Conservation (phyloP, 35 echinoderm and acorn worm species). For the Patiria miniata region DNA sequence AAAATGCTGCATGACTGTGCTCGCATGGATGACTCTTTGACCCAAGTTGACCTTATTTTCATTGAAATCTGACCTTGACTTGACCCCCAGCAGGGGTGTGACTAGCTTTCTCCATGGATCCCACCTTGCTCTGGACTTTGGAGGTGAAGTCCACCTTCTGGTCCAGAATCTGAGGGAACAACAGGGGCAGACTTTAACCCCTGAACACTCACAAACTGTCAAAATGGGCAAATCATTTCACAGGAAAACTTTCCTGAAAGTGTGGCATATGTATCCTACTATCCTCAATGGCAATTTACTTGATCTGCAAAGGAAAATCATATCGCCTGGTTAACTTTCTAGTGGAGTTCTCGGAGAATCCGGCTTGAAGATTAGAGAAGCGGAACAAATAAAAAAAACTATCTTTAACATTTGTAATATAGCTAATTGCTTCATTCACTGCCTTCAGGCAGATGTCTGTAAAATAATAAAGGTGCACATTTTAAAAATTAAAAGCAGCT, state of each 20-base stretch:
- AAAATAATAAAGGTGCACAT: too few species aligned
- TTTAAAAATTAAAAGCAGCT: too few species aligned
- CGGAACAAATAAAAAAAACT: too few species aligned
- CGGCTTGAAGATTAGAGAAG: too few species aligned
- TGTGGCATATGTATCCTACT: not conserved
- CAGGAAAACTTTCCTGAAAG: not conserved
- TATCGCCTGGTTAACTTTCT: too few species aligned
- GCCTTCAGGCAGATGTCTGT: too few species aligned
- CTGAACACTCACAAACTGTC: not conserved
- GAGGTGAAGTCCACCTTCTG: slow-evolving; percentile 64
- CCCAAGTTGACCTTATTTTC: not conserved
- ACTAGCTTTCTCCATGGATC: slow-evolving; percentile 67
- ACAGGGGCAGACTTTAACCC: not conserved
- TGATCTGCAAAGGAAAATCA: too few species aligned
- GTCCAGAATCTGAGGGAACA: slow-evolving; percentile 46
- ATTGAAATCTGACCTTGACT: slow-evolving; percentile 64
- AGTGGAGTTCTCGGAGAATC: too few species aligned
- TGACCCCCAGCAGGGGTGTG: slow-evolving; percentile 85
- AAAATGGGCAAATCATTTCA: not conserved
- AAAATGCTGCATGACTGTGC: too few species aligned
- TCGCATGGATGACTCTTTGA: not conserved
- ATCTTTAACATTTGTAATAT: too few species aligned
- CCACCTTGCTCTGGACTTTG: slow-evolving; percentile 69
- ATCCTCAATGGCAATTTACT: not conserved
- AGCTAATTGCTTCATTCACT: too few species aligned